A percentile compares a stretch with the other conserved stretches of the same genome.
phyloP scores from a whole-genome alignment of 1,140 invertebrate species.

The Drosophila novamexicana region DNA sequence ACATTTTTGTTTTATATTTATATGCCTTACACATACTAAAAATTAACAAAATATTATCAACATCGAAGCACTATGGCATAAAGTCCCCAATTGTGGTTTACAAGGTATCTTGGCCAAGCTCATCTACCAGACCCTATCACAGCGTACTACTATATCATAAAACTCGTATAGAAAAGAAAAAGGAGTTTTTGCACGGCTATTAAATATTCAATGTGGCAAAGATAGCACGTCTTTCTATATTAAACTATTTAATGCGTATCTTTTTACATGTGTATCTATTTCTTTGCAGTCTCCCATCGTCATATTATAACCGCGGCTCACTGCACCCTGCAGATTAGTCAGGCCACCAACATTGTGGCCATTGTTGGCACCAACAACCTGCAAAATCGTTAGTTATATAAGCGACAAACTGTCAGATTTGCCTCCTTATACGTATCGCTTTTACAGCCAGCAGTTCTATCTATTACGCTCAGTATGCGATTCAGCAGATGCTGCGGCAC shows the following conservation, averaged over 20 bases:
- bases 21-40: no score
- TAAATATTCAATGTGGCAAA: no score
- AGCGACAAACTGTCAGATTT: neutral
- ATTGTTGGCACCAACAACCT: slow-evolving; percentile 64
- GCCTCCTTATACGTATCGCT: neutral
- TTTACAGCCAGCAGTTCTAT: slow-evolving; percentile 54
- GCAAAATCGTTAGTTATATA: slow-evolving; percentile 49
- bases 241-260: neutral
- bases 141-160: no score
- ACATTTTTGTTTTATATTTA: no score
- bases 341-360: slow-evolving; percentile 51
- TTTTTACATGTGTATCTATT: neutral
- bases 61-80: no score
- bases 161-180: no score
- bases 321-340: slow-evolving; percentile 35
- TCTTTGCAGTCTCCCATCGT: slow-evolving; percentile 58
- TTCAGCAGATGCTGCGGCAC: slow-evolving; percentile 57
- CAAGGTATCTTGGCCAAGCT: no score
- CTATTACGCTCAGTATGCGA: slow-evolving; percentile 57
- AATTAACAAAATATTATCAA: no score
- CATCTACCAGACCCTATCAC: no score
- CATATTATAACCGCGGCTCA: slow-evolving; percentile 71
- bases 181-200: no score
- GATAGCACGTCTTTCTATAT: no score
- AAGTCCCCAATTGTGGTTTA: no score